A percentile compares a stretch with the other conserved stretches of the same genome.
Conservation (phyloP, 2,888 invertebrate species). For the Catonia carolina region DNA sequence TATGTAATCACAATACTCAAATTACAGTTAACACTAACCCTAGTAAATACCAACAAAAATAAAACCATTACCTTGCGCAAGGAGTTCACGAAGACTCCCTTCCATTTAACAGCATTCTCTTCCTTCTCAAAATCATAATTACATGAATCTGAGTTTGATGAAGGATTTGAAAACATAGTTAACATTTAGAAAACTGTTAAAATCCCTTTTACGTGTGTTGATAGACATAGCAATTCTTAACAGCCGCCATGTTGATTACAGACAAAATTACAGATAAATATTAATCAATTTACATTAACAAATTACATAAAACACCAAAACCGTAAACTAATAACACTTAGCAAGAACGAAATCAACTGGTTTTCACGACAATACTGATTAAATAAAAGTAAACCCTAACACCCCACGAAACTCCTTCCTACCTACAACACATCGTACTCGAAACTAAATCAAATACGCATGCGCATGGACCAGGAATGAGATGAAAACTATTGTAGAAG, state of each 20-base stretch:
- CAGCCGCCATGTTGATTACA: slow-evolving; percentile 3
- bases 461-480: no score
- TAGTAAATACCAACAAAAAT: background rate
- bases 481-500: no score
- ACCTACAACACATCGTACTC: no score
- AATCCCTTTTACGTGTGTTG: slow-evolving; percentile 9
- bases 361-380: no score
- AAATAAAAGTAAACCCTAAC: no score
- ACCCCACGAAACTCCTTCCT: no score
- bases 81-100: slow-evolving; percentile 78
- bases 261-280: no score
- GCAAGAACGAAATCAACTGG: no score
- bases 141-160: slow-evolving; percentile 30
- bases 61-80: slow-evolving; percentile 67
- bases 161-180: slow-evolving; percentile 26
- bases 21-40: background rate
- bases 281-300: no score
- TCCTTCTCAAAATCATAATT: slow-evolving; percentile 78
- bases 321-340: no score
- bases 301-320: no score
- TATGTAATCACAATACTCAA: background rate
- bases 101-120: slow-evolving; percentile 88
- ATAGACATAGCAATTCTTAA: slow-evolving; percentile 4
- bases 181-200: background rate
- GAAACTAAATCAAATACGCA: no score